Percentiles rank a stretch among this genome's conserved stretches.
Evolutionary conservation across 2,113 vertebrate genomes (phyloP).

Genomic region (Campylomormyrus tamandua): DNA sequence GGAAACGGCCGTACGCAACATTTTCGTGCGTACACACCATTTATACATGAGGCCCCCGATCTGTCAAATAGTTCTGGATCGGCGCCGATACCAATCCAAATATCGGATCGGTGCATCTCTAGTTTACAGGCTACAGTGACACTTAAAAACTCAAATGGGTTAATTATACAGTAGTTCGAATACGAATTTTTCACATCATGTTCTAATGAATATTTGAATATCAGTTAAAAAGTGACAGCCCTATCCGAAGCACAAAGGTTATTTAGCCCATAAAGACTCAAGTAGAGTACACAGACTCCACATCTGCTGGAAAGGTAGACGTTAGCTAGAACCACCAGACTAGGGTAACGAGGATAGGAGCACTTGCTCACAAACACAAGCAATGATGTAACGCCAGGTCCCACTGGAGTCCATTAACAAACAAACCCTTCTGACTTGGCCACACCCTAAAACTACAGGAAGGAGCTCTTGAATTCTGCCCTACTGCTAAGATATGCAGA

Average conservation of each 20-base stretch:
- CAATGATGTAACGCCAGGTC: not conserved
- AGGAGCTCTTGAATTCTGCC: not conserved
- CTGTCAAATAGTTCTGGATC: too few species aligned
- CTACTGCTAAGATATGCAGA: not conserved
- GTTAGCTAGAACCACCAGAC: not conserved
- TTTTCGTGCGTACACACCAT: too few species aligned
- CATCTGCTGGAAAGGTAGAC: not conserved
- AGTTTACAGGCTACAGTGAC: too few species aligned
- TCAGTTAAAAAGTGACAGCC: too few species aligned
- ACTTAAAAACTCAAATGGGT: too few species aligned
- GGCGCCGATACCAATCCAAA: too few species aligned
- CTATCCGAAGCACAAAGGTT: not conserved
- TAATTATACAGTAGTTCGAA: too few species aligned
- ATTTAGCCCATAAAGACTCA: not conserved
- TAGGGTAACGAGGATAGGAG: not conserved
- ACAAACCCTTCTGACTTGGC: not conserved
- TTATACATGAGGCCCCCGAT: too few species aligned
- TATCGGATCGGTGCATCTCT: too few species aligned
- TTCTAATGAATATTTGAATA: too few species aligned
- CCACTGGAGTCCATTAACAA: not conserved
- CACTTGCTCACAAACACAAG: not conserved
- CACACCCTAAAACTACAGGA: not conserved
- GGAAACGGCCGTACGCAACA: too few species aligned
- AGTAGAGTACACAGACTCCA: not conserved
- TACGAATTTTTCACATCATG: too few species aligned